These are phyloP conservation scores for Papilio glaucus DNA, from an alignment of 1,140 invertebrate genomes.

Conservation along the genomic window DNA sequence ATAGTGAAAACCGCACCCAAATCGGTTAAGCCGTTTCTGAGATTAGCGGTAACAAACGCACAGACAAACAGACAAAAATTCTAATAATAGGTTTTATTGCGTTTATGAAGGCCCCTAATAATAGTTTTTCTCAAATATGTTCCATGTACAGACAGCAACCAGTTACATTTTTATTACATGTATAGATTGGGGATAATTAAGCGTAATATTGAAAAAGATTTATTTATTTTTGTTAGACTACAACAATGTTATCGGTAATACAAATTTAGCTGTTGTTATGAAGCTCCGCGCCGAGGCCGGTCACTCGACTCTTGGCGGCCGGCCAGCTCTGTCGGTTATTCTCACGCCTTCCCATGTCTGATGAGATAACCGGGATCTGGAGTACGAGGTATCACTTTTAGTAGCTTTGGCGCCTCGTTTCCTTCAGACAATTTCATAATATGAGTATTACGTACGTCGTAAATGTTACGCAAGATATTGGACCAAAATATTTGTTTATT, in stretches of 20 bases:
- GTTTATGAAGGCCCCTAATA: too few species aligned
- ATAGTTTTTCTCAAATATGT: too few species aligned
- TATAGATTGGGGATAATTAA: too few species aligned
- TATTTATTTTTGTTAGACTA: not conserved
- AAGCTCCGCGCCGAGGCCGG: not conserved
- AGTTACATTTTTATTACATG: too few species aligned
- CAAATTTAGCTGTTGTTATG: not conserved
- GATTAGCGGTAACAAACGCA: too few species aligned
- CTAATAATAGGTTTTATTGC: too few species aligned
- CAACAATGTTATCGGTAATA: not conserved
- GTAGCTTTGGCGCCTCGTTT: slow-evolving; percentile 6
- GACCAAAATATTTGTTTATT: not conserved
- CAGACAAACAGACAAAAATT: too few species aligned
- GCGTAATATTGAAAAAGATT: not conserved
- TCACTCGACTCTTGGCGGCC: slow-evolving; percentile 12
- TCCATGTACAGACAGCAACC: too few species aligned
- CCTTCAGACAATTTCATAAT: not conserved
- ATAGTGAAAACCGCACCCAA: too few species aligned
- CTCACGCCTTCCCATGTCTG: slow-evolving; percentile 15
- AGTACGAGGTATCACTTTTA: not conserved
- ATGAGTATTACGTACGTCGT: not conserved
- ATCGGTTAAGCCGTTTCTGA: too few species aligned
- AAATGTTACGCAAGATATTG: not conserved
- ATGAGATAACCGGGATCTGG: slow-evolving; percentile 6
- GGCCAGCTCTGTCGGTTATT: not conserved